Base-by-base conservation (phyloP, 1,140 invertebrate species). In the Nylanderia fulva region DNA sequence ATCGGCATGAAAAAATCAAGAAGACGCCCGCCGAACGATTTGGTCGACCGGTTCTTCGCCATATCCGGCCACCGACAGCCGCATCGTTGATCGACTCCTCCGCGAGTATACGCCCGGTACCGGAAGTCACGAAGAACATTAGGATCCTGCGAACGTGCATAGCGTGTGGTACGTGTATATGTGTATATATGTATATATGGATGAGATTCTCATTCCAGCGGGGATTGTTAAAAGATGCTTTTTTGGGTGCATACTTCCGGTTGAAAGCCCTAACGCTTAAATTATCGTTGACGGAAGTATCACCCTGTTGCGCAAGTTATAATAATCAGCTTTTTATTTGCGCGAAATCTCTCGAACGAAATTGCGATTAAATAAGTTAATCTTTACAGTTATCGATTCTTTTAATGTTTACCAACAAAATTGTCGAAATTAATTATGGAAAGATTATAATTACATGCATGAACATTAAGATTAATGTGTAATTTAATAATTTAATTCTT, bases 91-190 rank as follows among this genome's bases (percentile, higher is more conserved):
- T 33, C 83, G 85, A 90, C 45, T 48, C 21, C 54, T n/a, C 24
- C 68, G 74, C 75, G 63, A 45, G 45, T 77, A 69, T 75, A 2
- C 64, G 48, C 52, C 52, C 84, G 63, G 45, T 86, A 90, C 90
- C 93, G 92, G 92, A 93, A 93, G 91, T 93, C 92, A 93, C 93
- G 93, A 75, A 90, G 86, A 60, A 48, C 24, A 27, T 48, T 48
- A 60, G 76, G 69, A 61, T 76, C n/a, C 75, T 9, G 52, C 52
- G 69, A 27, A 72, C 80, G 87, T 85, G 80, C 69, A 48, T 58
- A 48, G 42, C n/a, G 27, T 29, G 36, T 29, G 36, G 39, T 75
- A 64, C 52, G 18, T 66, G 48, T 72, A 24, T 21, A 8, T 48
- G 24, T 74, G n/a, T n/a, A n/a, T n/a, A n/a, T n/a, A 15, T 48